Evolutionary conservation across 2,797 vertebrate species (phyloP).

Genomic region (Pseudochirops corinnae): DNA sequence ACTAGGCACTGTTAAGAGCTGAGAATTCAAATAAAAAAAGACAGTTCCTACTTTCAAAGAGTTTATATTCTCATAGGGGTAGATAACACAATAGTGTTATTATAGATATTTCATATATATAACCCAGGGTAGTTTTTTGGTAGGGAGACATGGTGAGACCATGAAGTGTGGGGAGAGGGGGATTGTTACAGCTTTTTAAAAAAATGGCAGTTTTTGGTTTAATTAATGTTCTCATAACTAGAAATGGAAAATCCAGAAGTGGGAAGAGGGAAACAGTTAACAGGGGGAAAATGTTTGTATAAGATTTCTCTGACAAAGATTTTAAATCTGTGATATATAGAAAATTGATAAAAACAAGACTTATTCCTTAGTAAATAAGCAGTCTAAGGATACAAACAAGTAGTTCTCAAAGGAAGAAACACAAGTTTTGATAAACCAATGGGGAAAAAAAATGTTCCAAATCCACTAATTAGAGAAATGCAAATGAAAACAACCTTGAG

Average conservation of each 20-base stretch:
- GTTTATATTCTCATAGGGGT: neutral
- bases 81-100: neutral
- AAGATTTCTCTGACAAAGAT: neutral
- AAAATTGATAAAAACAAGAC: neutral
- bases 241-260: neutral
- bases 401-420: neutral
- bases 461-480: neutral
- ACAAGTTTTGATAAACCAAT: neutral
- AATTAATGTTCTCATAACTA: neutral
- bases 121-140: neutral
- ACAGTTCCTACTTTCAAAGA: neutral
- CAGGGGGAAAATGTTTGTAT: neutral
- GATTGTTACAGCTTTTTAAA: neutral
- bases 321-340: neutral
- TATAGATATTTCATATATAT: too few relatives aligned
- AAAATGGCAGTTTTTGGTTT: neutral
- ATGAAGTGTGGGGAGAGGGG: neutral
- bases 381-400: neutral
- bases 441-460: neutral
- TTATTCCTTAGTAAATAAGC: neutral
- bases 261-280: neutral
- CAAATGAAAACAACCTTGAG: neutral
- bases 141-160: neutral
- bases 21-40: neutral
- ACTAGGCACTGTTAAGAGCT: neutral